Base-by-base conservation (phyloP, 2,797 vertebrate species). In the Perodicticus potto region DNA sequence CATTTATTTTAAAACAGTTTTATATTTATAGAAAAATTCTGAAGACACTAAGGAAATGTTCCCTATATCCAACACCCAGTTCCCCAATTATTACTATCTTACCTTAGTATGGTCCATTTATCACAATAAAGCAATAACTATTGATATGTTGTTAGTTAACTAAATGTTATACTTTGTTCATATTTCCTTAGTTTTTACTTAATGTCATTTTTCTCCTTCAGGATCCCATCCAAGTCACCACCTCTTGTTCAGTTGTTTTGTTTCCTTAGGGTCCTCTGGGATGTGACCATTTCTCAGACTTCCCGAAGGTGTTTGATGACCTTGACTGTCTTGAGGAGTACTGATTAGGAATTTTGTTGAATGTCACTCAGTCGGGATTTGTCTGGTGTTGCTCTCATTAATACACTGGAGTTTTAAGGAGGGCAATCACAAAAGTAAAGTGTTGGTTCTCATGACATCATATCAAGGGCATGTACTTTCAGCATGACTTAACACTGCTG, bases 151-250 rank as follows among this genome's bases (percentile, higher is more conserved):
- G 65, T 63, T 53, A 84, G 86, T 57, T 89, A 92, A 78, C 29
- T 90, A 40, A 85, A 88, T 14, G 12, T 5, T 8, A 45, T 61
- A 45, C 7, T 77, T 82, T 77, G 32, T 22, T 95, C n/a, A 69
- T 8, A 49, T 61, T 92, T 95, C 40, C 57, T 45, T 89, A 59
- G 59, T 84, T 95, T 94, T 74, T 34, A 87, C 22, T 43, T 86
- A 57, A 27, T 49, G 13, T 53, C 77, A 12, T 40, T 86, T 91
- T 90, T 84, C 40, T 45, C 2, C 23, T 69, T 27, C 49, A 90
- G 70, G 67, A 85, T 86, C 13, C 40, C 9, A 57, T 22, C 22
- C 14, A 53, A 7, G 34, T 17, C 84, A n/a, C 78, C 74, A 72
- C 25, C 13, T 89, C 59, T 23, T 40, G 27, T 40, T 83, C 45